Evolutionary conservation across 2,888 invertebrate genomes (phyloP).

Genomic region (Gisinianus flammeolus): DNA sequence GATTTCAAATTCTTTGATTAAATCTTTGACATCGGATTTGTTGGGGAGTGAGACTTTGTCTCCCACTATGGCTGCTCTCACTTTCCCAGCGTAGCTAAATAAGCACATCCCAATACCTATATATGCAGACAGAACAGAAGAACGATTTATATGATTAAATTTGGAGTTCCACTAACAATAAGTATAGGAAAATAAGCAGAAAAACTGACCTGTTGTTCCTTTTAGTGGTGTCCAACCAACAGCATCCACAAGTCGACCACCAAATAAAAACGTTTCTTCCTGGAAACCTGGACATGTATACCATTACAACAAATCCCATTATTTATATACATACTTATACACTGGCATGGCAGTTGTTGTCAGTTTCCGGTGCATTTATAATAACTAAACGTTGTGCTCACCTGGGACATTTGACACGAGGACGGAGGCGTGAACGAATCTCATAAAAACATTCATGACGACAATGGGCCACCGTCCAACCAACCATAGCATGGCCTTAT

Average conservation of each 20-base stretch:
- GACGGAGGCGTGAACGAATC: slow-evolving; percentile 22
- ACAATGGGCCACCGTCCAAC: slow-evolving; percentile 50
- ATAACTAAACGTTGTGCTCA: neutral
- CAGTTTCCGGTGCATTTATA: too few relatives aligned
- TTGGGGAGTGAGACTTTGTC: slow-evolving; percentile 49
- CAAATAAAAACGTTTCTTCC: slow-evolving; percentile 51
- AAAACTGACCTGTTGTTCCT: slow-evolving; percentile 53
- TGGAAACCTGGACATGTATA: slow-evolving; percentile 21
- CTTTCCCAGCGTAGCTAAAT: slow-evolving; percentile 55
- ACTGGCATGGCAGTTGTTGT: too few relatives aligned
- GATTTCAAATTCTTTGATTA: slow-evolving; percentile 54
- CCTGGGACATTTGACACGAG: slow-evolving; percentile 33
- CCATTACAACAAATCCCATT: too few relatives aligned
- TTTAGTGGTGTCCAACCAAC: slow-evolving; percentile 56
- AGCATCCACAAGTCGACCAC: slow-evolving; percentile 53
- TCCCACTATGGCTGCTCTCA: slow-evolving; percentile 53
- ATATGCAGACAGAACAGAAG: slow-evolving; percentile 28
- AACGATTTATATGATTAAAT: neutral
- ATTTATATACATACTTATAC: too few relatives aligned
- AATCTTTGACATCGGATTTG: slow-evolving; percentile 45
- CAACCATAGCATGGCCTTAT: slow-evolving; percentile 20
- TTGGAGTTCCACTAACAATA: too few relatives aligned
- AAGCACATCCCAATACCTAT: slow-evolving; percentile 55
- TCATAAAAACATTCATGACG: slow-evolving; percentile 44
- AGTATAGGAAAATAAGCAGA: too few relatives aligned